A percentile compares a stretch with the other conserved stretches of the same genome.
Evolutionary conservation across 2,113 vertebrate species (phyloP).

Genomic region (Gallinago jamesoni): DNA sequence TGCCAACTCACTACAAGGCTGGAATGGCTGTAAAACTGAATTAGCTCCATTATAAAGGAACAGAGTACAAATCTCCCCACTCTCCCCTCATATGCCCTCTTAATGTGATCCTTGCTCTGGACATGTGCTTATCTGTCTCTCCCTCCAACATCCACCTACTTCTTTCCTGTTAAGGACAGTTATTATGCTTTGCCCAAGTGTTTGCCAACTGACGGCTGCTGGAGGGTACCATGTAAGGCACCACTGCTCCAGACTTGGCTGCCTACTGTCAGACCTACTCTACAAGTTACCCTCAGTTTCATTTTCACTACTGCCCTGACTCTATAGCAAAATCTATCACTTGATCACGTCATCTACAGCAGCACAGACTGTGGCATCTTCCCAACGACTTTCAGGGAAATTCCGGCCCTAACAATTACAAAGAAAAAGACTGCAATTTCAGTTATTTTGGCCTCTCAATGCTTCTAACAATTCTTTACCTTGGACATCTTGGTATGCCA

Average conservation of each 20-base stretch:
- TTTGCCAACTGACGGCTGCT: neutral
- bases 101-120: neutral
- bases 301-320: neutral
- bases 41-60: neutral
- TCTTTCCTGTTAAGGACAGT: neutral
- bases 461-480: neutral
- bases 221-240: neutral
- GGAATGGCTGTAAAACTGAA: neutral
- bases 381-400: accelerated
- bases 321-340: neutral
- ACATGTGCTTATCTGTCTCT: neutral
- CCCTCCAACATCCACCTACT: neutral
- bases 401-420: neutral
- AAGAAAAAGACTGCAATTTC: neutral
- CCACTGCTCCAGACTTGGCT: neutral
- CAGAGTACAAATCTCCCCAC: neutral
- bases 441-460: neutral
- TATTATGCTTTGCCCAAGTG: neutral
- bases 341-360: neutral
- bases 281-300: neutral
- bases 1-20: neutral
- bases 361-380: neutral
- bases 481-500: neutral
- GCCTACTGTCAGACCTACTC: neutral
- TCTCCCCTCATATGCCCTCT: neutral